Conservation (phyloP, 2,113 vertebrate species). For the Nymphicus hollandicus region DNA sequence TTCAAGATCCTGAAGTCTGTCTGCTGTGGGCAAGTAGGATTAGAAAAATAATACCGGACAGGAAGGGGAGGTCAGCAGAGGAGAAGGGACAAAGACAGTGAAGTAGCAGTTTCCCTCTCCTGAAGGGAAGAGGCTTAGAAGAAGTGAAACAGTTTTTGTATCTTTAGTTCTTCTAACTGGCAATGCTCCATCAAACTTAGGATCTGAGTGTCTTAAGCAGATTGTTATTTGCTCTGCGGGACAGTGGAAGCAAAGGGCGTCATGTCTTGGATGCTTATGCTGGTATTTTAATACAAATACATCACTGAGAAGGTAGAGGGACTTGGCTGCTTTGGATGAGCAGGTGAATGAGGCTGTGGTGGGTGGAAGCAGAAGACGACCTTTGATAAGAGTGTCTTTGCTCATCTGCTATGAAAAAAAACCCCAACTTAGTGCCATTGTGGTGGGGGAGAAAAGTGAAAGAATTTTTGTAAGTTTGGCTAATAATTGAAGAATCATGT, state of each 20-base stretch:
- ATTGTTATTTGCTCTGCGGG: neutral
- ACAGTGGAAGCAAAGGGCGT: neutral
- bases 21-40: neutral
- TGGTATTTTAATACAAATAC: neutral
- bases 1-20: neutral
- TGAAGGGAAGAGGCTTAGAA: neutral
- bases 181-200: neutral
- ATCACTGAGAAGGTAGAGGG: neutral
- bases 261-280: neutral
- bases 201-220: neutral
- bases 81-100: neutral
- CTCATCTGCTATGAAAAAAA: neutral
- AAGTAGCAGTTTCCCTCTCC: neutral
- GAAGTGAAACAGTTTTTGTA: neutral
- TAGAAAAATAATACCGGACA: neutral
- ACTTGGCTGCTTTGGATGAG: neutral
- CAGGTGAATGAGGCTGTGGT: neutral
- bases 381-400: neutral
- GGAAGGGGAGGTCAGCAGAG: neutral
- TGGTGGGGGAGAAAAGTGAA: neutral
- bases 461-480: fast-evolving
- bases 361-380: neutral
- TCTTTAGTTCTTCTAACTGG: neutral
- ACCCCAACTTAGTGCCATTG: fast-evolving
- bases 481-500: neutral